These are phyloP conservation scores for Oxygymnocypris stewartii DNA, from an alignment of 2,113 vertebrate species.

Conservation along the genomic window DNA sequence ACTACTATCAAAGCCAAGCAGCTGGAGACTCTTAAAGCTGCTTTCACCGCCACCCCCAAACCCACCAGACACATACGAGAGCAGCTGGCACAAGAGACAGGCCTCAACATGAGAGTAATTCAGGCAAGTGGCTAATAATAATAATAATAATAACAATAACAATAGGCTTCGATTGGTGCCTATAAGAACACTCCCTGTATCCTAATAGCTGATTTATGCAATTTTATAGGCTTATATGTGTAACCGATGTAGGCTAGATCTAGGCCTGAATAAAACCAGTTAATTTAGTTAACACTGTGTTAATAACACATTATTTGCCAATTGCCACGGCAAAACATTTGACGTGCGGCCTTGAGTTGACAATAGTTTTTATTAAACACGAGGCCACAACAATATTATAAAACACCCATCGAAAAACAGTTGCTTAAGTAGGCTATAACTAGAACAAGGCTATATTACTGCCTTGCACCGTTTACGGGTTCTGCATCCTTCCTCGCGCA, in stretches of 20 bases:
- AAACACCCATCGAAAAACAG: neutral
- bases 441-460: neutral
- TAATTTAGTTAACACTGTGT: too few relatives aligned
- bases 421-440: neutral
- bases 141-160: too few relatives aligned
- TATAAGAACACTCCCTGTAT: too few relatives aligned
- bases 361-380: neutral
- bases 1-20: conserved; percentile 99
- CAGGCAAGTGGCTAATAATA: too few relatives aligned
- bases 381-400: neutral
- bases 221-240: too few relatives aligned
- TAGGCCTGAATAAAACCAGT: too few relatives aligned
- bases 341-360: neutral
- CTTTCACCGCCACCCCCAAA: conserved; percentile 95
- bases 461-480: neutral
- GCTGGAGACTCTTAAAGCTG: conserved; percentile 95
- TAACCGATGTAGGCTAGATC: too few relatives aligned
- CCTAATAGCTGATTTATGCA: too few relatives aligned
- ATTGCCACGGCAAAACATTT: neutral
- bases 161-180: too few relatives aligned
- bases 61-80: conserved; percentile 96
- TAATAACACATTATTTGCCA: too few relatives aligned
- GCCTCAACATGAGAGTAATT: conserved; percentile 97
- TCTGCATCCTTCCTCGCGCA: neutral
- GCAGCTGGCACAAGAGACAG: too few relatives aligned